phyloP scores from a whole-genome alignment of 2,113 vertebrate genomes.

The Ivindomyrus marchei region DNA sequence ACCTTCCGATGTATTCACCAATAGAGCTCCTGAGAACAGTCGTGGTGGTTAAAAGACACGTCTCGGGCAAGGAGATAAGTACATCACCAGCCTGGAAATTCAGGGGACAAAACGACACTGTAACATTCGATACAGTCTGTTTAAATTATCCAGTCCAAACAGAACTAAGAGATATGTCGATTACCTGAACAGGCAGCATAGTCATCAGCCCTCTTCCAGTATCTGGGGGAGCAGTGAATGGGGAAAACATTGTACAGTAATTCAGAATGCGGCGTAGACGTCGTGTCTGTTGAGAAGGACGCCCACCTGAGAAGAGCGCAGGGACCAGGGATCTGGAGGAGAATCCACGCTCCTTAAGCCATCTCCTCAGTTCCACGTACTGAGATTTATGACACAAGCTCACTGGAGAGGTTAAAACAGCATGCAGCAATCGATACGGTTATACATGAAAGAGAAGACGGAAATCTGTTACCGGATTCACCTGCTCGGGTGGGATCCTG shows the following conservation, averaged over 20 bases:
- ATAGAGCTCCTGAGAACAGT: constrained; percentile 76
- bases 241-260: background rate
- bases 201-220: constrained; percentile 85
- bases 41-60: constrained; percentile 78
- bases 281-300: background rate
- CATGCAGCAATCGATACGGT: background rate
- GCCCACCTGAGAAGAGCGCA: constrained; percentile 71
- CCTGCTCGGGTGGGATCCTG: constrained; percentile 26
- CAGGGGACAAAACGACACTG: constrained; percentile 12
- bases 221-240: constrained; percentile 47
- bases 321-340: constrained; percentile 61
- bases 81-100: constrained; percentile 65
- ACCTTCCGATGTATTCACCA: constrained; percentile 73
- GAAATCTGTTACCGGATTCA: constrained; percentile 23
- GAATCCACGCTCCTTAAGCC: constrained; percentile 78
- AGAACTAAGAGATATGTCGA: background rate
- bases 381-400: constrained; percentile 61
- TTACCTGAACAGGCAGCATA: constrained; percentile 63
- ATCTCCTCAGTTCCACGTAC: constrained; percentile 73
- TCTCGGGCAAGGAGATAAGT: constrained; percentile 79
- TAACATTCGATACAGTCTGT: background rate
- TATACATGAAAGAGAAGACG: background rate
- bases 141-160: background rate
- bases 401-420: constrained; percentile 44
- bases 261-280: background rate